Base-by-base conservation (phyloP, 2,888 invertebrate species). In the Himalopsyche tibetana region DNA sequence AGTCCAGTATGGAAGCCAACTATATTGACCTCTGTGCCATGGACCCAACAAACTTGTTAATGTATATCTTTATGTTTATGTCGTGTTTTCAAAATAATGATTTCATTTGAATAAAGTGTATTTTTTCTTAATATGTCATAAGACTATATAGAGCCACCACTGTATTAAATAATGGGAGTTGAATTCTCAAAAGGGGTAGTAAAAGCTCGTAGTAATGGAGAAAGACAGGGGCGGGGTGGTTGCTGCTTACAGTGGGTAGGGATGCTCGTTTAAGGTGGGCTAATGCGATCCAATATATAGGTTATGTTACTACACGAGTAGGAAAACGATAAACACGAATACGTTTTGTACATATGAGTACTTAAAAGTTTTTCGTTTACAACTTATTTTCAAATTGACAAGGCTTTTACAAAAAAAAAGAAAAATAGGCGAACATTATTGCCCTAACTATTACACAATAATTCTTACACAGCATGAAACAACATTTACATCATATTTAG, bases 271-370 rank as follows among this genome's bases (percentile, higher is more conserved):
- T 63, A 63, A 63, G 63, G 63, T 63, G 63, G 63, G 63, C 63
- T 63, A 63, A 63, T 63, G 63, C 63, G 63, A 63, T 63, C 63
- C 63, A 63, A 63, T 63, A 63, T 63, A 63, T 63, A 63, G 63
- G 63, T 63, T 63, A 63, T 63, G 8, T 63, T 63, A 19, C 63
- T 8, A 19, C 63, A 63, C 63, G 63, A 63, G 11, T 19, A 63
- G 6, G 63, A 9, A 63, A 63, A 28, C 63, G 63, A 19, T 63
- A 63, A 63, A 63, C 63, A 63, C 63, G 63, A 63, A 19, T 0
- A 63, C 63, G 9, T 19, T 51, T 15, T 6, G 3, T 63, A 63
- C 28, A 63, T 5, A 15, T 63, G 11, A 19, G 19, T 28, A 63
- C 19, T 63, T 63, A 8, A 63, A 63, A 63, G 63, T 63, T 63